These are phyloP conservation scores for Callyntrura guangdongensis DNA, from an alignment of 2,888 invertebrate genomes.

Conservation along the genomic window DNA sequence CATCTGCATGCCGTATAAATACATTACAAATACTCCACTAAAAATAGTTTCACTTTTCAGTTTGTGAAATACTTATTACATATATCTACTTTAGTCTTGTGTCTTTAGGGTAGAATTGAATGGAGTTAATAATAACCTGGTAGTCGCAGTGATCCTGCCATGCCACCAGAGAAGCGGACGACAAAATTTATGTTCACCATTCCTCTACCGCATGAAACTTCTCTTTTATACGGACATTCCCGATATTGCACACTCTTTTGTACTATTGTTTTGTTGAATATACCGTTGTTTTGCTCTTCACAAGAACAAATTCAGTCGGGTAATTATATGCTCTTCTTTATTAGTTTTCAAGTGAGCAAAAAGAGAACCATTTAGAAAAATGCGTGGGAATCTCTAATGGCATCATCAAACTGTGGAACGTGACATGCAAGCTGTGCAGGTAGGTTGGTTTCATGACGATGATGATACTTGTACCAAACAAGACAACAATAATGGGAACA, in stretches of 20 bases:
- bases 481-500: no score
- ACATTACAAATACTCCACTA: background rate
- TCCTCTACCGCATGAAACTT: no score
- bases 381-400: constrained; percentile 9
- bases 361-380: background rate
- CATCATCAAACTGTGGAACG: background rate
- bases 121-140: no score
- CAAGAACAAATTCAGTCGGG: background rate
- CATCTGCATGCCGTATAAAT: background rate
- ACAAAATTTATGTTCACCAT: no score
- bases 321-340: background rate
- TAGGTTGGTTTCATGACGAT: background rate
- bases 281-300: background rate
- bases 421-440: constrained; percentile 37
- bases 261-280: background rate
- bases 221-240: no score
- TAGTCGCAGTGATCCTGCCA: no score
- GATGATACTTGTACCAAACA: no score
- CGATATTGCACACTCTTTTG: background rate
- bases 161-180: no score
- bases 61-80: background rate
- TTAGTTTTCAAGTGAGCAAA: background rate
- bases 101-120: no score
- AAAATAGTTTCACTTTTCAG: background rate
- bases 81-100: no score